These are phyloP conservation scores for Mesocricetus auratus DNA, from an alignment of 2,113 vertebrate species.

Conservation along the genomic window DNA sequence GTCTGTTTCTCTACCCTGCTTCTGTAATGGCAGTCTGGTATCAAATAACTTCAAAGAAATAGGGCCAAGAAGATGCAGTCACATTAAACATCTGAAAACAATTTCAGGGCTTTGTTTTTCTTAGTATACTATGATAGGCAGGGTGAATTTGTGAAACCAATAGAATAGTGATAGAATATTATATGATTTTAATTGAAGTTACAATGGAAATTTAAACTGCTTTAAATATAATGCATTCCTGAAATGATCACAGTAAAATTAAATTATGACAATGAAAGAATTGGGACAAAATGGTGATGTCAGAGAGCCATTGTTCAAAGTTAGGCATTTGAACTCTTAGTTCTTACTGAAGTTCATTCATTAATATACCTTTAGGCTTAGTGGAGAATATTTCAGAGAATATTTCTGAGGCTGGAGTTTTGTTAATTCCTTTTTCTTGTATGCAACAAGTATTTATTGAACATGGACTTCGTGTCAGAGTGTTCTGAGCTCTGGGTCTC, in stretches of 20 bases:
- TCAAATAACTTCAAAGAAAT: neutral
- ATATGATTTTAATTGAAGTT: slow-evolving; percentile 41
- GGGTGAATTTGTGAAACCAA: neutral
- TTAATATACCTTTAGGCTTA: neutral
- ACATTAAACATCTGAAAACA: neutral
- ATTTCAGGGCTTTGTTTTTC: neutral
- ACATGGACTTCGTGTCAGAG: neutral
- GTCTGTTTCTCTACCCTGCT: slow-evolving; percentile 7
- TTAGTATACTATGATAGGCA: neutral
- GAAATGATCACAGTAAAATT: slow-evolving; percentile 17
- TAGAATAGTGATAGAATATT: neutral
- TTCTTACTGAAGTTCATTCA: neutral
- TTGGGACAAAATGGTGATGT: neutral
- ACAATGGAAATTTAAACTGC: neutral
- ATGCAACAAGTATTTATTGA: slow-evolving; percentile 46
- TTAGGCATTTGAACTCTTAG: neutral
- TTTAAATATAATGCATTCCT: slow-evolving; percentile 22
- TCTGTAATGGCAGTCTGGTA: neutral
- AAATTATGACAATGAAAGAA: slow-evolving; percentile 13
- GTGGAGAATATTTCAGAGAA: neutral
- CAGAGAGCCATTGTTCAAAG: neutral
- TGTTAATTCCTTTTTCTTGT: neutral
- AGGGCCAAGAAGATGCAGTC: neutral
- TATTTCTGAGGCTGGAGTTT: slow-evolving; percentile 12
- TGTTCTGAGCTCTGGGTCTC: neutral